A percentile compares a stretch with the other conserved stretches of the same genome.
Evolutionary conservation across 2,888 invertebrate genomes (phyloP).

Genomic region (Orchestes rusci): DNA sequence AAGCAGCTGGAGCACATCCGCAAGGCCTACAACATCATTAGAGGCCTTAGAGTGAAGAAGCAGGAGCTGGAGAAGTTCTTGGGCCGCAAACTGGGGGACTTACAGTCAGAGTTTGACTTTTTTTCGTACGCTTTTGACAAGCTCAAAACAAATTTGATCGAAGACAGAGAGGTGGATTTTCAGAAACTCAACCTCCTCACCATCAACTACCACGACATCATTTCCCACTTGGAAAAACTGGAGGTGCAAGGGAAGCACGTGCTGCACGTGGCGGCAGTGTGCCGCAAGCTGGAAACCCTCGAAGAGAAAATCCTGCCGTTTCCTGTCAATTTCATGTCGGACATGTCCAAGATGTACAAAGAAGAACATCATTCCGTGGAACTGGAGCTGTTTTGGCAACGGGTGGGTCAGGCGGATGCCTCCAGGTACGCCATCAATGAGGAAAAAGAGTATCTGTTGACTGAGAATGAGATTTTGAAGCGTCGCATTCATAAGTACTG

Average conservation of each 20-base stretch:
- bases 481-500: constrained; percentile 9
- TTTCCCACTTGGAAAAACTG: constrained; percentile 50
- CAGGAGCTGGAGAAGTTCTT: constrained; percentile 26
- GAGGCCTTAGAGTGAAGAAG: constrained; percentile 31
- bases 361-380: no score
- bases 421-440: constrained; percentile 35
- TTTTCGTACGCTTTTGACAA: constrained; percentile 33
- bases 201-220: constrained; percentile 53
- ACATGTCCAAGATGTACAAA: constrained; percentile 15
- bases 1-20: constrained; percentile 31
- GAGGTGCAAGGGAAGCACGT: constrained; percentile 53
- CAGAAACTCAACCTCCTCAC: constrained; percentile 54
- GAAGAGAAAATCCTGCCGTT: constrained; percentile 48
- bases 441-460: constrained; percentile 36
- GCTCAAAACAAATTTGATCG: constrained; percentile 50
- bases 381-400: constrained; percentile 38
- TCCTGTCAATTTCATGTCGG: constrained; percentile 24
- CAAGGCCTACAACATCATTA: constrained; percentile 28
- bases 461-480: constrained; percentile 34
- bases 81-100: constrained; percentile 28
- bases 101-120: constrained; percentile 40
- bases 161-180: constrained; percentile 46
- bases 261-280: constrained; percentile 55
- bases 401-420: constrained; percentile 35
- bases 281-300: constrained; percentile 59